These are phyloP conservation scores for Ceratoteleas bidentatus DNA, from an alignment of 1,140 invertebrate genomes.

Conservation along the genomic window DNA sequence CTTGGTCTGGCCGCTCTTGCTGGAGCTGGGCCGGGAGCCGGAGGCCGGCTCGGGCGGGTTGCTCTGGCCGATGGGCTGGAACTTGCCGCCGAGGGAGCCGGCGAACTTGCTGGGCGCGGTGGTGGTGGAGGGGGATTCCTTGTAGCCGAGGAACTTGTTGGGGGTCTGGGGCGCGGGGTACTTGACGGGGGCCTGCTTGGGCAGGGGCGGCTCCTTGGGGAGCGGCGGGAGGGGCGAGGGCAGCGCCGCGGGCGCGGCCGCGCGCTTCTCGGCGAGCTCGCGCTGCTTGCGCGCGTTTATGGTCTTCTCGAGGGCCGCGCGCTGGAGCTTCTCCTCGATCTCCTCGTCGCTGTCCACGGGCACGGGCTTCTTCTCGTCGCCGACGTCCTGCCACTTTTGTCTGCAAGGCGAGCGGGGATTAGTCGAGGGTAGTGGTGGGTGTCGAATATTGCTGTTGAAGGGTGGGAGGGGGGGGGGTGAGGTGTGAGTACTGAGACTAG, in stretches of 20 bases:
- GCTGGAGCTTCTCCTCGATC: slow-evolving; percentile 74
- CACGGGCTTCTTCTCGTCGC: slow-evolving; percentile 70
- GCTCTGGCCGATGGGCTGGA: too few species aligned
- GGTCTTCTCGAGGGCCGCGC: slow-evolving; percentile 75
- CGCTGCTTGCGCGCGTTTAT: slow-evolving; percentile 78
- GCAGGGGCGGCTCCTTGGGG: slow-evolving; percentile 77
- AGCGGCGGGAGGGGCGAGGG: slow-evolving; percentile 79
- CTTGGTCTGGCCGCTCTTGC: too few species aligned
- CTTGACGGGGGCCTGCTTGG: slow-evolving; percentile 78
- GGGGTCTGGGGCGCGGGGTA: slow-evolving; percentile 77
- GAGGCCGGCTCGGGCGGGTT: too few species aligned
- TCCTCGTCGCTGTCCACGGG: slow-evolving; percentile 75
- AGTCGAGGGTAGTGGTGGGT: slow-evolving; percentile 57
- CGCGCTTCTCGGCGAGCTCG: slow-evolving; percentile 77
- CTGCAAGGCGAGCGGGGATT: slow-evolving; percentile 59
- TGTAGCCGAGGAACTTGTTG: slow-evolving; percentile 76
- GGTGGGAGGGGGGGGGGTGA: slow-evolving; percentile 52
- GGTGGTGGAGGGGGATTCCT: too few species aligned
- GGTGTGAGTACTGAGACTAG: too few species aligned
- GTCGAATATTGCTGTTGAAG: slow-evolving; percentile 62
- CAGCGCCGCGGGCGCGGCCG: slow-evolving; percentile 70
- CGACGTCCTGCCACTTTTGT: slow-evolving; percentile 77
- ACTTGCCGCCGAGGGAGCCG: too few species aligned
- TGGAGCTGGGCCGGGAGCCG: too few species aligned
- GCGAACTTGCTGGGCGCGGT: too few species aligned